Evolutionary conservation across 2,113 vertebrate species (phyloP), one percentile per base, ranked within the genome.

Genomic region (Chunga burmeisteri): DNA sequence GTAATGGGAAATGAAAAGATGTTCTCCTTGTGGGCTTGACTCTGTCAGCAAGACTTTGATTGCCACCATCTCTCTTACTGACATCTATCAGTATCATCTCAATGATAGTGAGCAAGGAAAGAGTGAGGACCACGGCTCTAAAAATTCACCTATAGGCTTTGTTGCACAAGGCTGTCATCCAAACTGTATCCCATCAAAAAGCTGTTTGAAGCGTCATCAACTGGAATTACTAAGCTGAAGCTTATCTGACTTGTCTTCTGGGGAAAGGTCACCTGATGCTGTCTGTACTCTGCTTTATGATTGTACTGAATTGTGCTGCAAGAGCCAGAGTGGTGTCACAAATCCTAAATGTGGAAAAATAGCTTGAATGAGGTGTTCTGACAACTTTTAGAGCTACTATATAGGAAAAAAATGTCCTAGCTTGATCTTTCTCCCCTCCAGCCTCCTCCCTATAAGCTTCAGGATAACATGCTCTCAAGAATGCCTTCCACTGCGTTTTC

Each of bases 391-490:
- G 44, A 49, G n/a, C 18, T 58, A 8, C 34, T 49, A 1, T 9
- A 3, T 9, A 7, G 10, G 32, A 13, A 12, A 12, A 27, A 11
- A 27, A 27, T 3, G 19, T 49, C 16, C 13, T 21, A 61, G 3
- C 16, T 52, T 73, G 8, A 10, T 26, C 16, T 25, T 5, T 46
- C 18, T 30, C 29, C 10, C 16, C 23, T 71, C n/a, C 20, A 42
- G 3, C 26, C 26, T 29, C 38, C 11, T 38, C 15, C 16, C 32
- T 5, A 0, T 12, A 9, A 36, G 5, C 73, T 49, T 53, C 20
- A 17, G 1, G 8, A 6, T 5, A 18, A 11, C 0, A 0, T 13
- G 3, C 17, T 38, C 12, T 22, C 16, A 3, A 2, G 20, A 42
- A 26, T 2, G 9, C 50, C 19, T 30, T 20, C 36, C 16, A 27